Percentiles rank a stretch among this genome's conserved stretches.
phyloP scores from a whole-genome alignment of 2,888 invertebrate genomes.

The Drosophila seclusa region DNA sequence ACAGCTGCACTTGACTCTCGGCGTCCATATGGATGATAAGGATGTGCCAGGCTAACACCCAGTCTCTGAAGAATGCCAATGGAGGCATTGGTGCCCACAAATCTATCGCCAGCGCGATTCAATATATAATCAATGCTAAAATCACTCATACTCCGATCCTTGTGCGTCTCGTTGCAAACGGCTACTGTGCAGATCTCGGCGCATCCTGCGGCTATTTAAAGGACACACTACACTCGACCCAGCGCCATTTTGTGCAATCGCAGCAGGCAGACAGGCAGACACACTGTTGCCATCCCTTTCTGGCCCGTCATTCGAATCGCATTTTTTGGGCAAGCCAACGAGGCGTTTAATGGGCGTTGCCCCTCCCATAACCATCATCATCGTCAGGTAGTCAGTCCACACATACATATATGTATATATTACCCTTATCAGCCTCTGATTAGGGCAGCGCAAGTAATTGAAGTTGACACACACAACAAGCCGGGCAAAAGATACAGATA shows the following conservation, averaged over 20 bases:
- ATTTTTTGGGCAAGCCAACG: conserved; percentile 22
- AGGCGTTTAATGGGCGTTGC: conserved; percentile 71
- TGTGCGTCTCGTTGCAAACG: conserved; percentile 36
- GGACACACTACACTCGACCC: conserved; percentile 29
- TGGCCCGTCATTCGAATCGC: conserved; percentile 1
- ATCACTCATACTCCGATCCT: conserved; percentile 81
- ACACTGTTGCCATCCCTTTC: conserved; percentile 35
- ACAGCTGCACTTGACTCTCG: conserved; percentile 30
- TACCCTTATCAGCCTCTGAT: conserved; percentile 22
- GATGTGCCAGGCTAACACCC: conserved; percentile 36
- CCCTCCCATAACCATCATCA: conserved; percentile 20
- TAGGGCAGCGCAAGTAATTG: conserved; percentile 22
- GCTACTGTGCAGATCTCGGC: conserved; percentile 60
- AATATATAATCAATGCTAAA: conserved; percentile 88
- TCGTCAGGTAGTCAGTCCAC: conserved; percentile 4
- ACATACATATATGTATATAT: background rate
- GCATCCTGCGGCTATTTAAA: conserved; percentile 73
- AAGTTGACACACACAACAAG: conserved; percentile 38
- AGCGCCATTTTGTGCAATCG: conserved; percentile 42
- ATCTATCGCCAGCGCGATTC: conserved; percentile 86
- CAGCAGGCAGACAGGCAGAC: background rate
- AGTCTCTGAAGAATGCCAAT: conserved; percentile 70
- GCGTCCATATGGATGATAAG: conserved; percentile 60
- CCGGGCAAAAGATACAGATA: conserved; percentile 28
- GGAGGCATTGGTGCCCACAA: conserved; percentile 81